Evolutionary conservation across 1,140 invertebrate species (phyloP), one percentile per base, ranked within the genome.

Genomic region (Achatina immaculata): DNA sequence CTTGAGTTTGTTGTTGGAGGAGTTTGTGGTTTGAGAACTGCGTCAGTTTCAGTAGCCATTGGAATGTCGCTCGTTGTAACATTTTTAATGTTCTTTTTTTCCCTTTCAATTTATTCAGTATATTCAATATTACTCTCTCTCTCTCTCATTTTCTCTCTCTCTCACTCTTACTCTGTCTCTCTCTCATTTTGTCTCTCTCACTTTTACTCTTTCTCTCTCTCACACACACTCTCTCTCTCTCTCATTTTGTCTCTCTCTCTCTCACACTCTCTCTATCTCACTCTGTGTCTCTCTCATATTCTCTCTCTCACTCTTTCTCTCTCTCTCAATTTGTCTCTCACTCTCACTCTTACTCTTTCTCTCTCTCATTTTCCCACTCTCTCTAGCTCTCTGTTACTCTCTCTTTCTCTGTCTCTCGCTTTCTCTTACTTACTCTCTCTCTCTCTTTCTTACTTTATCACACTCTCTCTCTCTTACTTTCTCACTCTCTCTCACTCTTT

Each of bases 91-190:
- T 11, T 11, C 45, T 19, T 11, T 11, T 48, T 19, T 7, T 7
- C 19, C 7, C 45, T 11, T 48, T 7, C 7, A 11, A 48, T 19
- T 48, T 19, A 48, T 7, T 19, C 45, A 11, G 45, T 19, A 7
- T 48, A 19, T 45, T 48, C 45, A 11, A 19, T 45, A 24, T 45
- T 40, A n/a, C 62, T 38, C 36, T 66, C 66, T 42, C 21, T 42
- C 34, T 34, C 40, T n/a, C n/a, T 48, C 19, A 3, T 58, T 38
- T 24, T 51, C 80, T 75, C 45, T 62, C 43, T 38, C 34, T 75
- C 72, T 62, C 80, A 55, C 58, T 58, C 79, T 45, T 69, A 21
- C 79, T 43, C 79, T 9, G 72, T 43, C 79, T 42, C 79, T 43
- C 79, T 7, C 51, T 40, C 58, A 45, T 28, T 24, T 45, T 62